phyloP scores from a whole-genome alignment of 2,888 invertebrate species.

The Heliconius ethilla region DNA sequence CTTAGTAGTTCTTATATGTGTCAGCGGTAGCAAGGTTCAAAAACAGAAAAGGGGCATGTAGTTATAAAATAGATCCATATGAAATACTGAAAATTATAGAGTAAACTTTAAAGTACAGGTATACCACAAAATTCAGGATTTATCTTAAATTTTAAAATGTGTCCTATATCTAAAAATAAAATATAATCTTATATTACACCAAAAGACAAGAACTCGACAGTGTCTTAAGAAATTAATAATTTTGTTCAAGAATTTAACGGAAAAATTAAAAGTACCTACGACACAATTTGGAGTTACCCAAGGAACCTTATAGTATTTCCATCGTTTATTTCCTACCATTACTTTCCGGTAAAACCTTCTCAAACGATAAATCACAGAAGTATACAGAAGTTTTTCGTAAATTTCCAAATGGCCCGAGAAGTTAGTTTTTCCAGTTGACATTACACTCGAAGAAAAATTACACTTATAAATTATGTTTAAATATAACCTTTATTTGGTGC shows the following conservation, averaged over 20 bases:
- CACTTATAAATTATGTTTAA: background rate
- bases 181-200: background rate
- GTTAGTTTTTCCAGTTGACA: slow-evolving; percentile 25
- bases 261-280: background rate
- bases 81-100: too few species aligned
- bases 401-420: slow-evolving; percentile 30
- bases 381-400: slow-evolving; percentile 31
- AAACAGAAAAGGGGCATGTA: background rate
- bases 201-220: background rate
- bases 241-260: background rate
- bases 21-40: background rate
- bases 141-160: too few species aligned
- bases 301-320: slow-evolving; percentile 3
- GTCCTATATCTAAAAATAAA: background rate
- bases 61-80: background rate
- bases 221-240: background rate
- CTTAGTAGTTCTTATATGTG: background rate
- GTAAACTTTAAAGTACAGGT: too few species aligned
- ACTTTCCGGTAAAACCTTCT: slow-evolving; percentile 20
- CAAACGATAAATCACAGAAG: slow-evolving; percentile 33
- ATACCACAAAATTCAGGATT: too few species aligned
- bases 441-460: slow-evolving; percentile 15
- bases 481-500: background rate
- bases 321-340: slow-evolving; percentile 14
- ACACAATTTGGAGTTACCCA: background rate